Percentiles rank a stretch among this genome's conserved stretches.
phyloP scores from a whole-genome alignment of 92 coral and sea anemone species.

The Bergia sp. region DNA sequence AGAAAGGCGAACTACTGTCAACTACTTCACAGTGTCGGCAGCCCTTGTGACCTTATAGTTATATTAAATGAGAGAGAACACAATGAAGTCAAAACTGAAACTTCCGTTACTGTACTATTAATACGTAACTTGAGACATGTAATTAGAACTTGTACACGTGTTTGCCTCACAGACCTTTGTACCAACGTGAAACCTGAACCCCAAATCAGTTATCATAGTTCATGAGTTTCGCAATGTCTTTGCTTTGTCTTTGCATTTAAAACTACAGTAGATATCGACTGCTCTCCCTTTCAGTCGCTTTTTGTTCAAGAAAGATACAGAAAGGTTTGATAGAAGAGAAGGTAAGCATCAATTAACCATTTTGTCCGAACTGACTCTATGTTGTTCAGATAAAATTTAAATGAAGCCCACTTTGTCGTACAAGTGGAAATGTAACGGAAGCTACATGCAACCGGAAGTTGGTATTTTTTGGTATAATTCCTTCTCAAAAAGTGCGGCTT shows the following conservation, averaged over 20 bases:
- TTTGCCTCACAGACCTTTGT: slow-evolving; percentile 21
- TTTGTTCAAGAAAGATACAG: slow-evolving; percentile 18
- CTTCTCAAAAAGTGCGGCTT: background rate
- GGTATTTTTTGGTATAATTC: slow-evolving; percentile 6
- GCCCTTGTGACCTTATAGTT: background rate
- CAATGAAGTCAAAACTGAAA: slow-evolving; percentile 10
- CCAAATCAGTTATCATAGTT: background rate
- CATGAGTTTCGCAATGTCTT: slow-evolving; percentile 21
- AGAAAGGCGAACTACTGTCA: slow-evolving; percentile 33
- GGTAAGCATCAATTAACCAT: slow-evolving; percentile 15
- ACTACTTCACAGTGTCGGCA: slow-evolving; percentile 1
- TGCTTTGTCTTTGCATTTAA: background rate
- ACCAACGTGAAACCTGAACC: slow-evolving; percentile 20
- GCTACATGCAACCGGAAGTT: slow-evolving; percentile 26
- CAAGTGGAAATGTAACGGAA: slow-evolving; percentile 21
- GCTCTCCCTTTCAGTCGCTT: slow-evolving; percentile 9
- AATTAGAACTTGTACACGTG: slow-evolving; percentile 21
- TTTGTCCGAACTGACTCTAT: slow-evolving; percentile 4
- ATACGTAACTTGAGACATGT: slow-evolving; percentile 3
- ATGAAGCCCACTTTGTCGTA: slow-evolving; percentile 12
- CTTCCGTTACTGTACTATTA: slow-evolving; percentile 18
- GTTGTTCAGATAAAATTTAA: slow-evolving; percentile 2
- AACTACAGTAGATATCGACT: background rate
- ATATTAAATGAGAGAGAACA: slow-evolving; percentile 12
- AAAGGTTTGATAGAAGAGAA: background rate